phyloP scores from a whole-genome alignment of 2,888 invertebrate genomes.

The Leptura quadrifasciata region DNA sequence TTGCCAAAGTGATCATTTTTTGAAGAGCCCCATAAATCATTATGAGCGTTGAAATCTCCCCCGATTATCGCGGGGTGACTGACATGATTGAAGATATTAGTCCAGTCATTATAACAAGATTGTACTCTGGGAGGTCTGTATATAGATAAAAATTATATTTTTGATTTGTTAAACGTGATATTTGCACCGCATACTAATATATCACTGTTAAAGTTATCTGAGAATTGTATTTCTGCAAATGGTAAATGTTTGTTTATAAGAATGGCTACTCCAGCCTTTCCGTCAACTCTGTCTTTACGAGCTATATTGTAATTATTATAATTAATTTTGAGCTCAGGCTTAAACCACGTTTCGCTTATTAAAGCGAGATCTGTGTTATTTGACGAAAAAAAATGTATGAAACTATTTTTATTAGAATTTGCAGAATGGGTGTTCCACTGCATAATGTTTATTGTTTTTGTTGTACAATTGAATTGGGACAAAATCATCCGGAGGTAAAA shows the following conservation, averaged over 20 bases:
- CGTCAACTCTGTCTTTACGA: constrained; percentile 37
- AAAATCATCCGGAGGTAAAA: too few relatives aligned
- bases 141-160: constrained; percentile 12
- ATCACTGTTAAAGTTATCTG: constrained; percentile 14
- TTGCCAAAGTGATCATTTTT: constrained; percentile 11
- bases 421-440: constrained; percentile 41
- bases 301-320: constrained; percentile 23
- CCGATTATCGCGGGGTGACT: background rate
- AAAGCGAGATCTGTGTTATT: constrained; percentile 17
- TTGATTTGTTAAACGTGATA: background rate
- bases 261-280: constrained; percentile 36
- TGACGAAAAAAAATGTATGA: background rate
- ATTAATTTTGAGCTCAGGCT: constrained; percentile 5
- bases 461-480: background rate
- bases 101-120: background rate
- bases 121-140: constrained; percentile 2
- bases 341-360: constrained; percentile 42
- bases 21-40: constrained; percentile 20
- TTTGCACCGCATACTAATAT: background rate
- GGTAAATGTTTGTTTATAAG: constrained; percentile 21
- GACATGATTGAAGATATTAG: background rate
- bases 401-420: constrained; percentile 27
- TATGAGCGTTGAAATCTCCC: constrained; percentile 35
- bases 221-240: background rate
- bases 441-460: constrained; percentile 22